phyloP scores from a whole-genome alignment of 2,888 invertebrate species.

The Drosophila dives region DNA sequence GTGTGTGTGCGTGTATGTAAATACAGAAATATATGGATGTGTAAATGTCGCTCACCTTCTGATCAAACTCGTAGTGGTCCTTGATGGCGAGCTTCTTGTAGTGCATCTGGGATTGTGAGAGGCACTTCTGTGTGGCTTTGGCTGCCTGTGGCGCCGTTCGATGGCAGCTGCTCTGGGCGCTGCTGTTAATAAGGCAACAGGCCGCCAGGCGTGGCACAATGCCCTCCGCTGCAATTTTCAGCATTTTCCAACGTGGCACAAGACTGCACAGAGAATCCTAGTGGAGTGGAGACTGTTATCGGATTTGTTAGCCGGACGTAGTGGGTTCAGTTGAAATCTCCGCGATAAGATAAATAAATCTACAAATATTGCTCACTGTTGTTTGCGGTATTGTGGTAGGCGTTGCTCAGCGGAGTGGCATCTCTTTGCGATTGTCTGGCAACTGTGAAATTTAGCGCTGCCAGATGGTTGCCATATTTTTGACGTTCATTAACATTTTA shows the following conservation, averaged over 20 bases:
- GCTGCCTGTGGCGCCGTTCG: conserved; percentile 66
- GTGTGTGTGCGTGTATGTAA: conserved; percentile 7
- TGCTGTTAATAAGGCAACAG: conserved; percentile 59
- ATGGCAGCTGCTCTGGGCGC: conserved; percentile 72
- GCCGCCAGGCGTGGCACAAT: conserved; percentile 72
- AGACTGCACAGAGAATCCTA: not conserved
- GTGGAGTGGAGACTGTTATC: not conserved
- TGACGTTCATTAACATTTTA: not conserved
- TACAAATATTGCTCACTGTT: conserved; percentile 11
- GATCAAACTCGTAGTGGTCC: conserved; percentile 91
- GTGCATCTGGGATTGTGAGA: conserved; percentile 77
- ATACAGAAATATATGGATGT: not conserved
- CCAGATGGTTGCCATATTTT: conserved; percentile 6
- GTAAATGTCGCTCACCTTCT: conserved; percentile 86
- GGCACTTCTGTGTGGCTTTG: conserved; percentile 70
- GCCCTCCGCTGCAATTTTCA: conserved; percentile 79
- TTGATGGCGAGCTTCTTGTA: conserved; percentile 86
- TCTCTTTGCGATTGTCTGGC: conserved; percentile 19
- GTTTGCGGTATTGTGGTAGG: conserved; percentile 8
- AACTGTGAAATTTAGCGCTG: conserved; percentile 5
- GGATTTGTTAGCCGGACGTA: conserved; percentile 14
- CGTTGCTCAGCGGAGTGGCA: conserved; percentile 1
- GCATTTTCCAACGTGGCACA: conserved; percentile 51
- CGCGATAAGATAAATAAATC: conserved; percentile 33
- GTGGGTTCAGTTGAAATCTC: conserved; percentile 11